Conservation (phyloP, 2,888 invertebrate genomes). For the Yponomeuta plumbellus region DNA sequence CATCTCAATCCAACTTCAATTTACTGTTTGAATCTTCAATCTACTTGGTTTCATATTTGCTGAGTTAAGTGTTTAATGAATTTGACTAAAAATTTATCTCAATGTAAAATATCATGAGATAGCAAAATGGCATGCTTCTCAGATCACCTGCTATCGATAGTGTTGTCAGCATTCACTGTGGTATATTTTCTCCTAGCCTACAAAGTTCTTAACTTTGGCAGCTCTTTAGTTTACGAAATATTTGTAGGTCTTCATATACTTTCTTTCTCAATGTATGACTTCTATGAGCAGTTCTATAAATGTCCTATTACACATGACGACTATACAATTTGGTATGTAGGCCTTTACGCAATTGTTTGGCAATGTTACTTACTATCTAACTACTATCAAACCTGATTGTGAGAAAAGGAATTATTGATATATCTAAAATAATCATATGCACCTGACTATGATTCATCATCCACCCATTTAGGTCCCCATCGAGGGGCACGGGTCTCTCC, state of each 20-base stretch:
- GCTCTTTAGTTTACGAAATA: background rate
- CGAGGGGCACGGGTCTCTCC: too few species aligned
- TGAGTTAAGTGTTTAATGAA: too few species aligned
- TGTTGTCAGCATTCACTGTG: background rate
- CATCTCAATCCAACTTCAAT: background rate
- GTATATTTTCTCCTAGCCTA: background rate
- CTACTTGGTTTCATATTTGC: too few species aligned
- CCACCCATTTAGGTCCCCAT: too few species aligned
- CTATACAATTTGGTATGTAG: background rate
- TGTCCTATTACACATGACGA: background rate
- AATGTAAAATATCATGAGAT: background rate
- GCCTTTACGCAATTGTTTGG: background rate
- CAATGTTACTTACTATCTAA: background rate
- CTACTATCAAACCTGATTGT: background rate
- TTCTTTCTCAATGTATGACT: background rate
- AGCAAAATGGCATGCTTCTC: background rate
- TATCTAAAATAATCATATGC: background rate
- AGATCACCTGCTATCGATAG: background rate
- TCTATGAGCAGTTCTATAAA: background rate
- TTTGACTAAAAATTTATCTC: too few species aligned
- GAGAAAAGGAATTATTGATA: background rate
- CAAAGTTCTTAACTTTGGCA: background rate
- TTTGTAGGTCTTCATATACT: background rate
- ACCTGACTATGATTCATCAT: too few species aligned
- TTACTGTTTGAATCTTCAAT: too few species aligned